Evolutionary conservation across 1,140 invertebrate genomes (phyloP).

Genomic region (Pseudachorutes palmiensis): DNA sequence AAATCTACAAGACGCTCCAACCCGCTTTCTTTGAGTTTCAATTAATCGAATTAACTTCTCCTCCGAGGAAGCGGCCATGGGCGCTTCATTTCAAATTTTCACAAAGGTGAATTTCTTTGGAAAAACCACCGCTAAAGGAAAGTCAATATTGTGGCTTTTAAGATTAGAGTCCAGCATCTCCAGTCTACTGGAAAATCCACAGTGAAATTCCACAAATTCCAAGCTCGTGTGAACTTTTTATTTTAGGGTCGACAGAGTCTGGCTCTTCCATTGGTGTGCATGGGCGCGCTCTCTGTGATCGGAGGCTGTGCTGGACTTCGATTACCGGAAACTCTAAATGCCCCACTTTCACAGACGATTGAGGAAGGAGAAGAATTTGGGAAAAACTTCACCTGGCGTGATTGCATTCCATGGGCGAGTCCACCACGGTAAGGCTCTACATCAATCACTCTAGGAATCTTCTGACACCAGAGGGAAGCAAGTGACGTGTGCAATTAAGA

Average conservation of each 20-base stretch:
- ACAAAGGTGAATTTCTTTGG: background rate
- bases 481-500: too few species aligned
- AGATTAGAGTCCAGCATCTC: too few species aligned
- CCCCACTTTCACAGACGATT: constrained; percentile 67
- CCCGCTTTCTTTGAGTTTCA: background rate
- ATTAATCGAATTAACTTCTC: constrained; percentile 3
- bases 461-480: too few species aligned
- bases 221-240: too few species aligned
- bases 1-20: background rate
- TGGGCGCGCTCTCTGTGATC: constrained; percentile 66
- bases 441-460: too few species aligned
- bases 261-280: constrained; percentile 68
- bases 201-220: too few species aligned
- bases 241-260: constrained; percentile 68
- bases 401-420: constrained; percentile 59
- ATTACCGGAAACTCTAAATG: constrained; percentile 72
- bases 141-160: constrained; percentile 2
- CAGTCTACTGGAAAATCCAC: too few species aligned
- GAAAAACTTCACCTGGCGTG: constrained; percentile 66
- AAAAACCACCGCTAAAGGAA: background rate
- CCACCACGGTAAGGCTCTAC: too few species aligned
- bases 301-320: constrained; percentile 65
- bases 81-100: too few species aligned
- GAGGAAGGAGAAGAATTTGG: constrained; percentile 80
- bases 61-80: too few species aligned